Percentiles rank a stretch among this genome's conserved stretches.
These are phyloP conservation scores for Trichonephila inaurata DNA, from an alignment of 1,140 invertebrate genomes.

Conservation along the genomic window DNA sequence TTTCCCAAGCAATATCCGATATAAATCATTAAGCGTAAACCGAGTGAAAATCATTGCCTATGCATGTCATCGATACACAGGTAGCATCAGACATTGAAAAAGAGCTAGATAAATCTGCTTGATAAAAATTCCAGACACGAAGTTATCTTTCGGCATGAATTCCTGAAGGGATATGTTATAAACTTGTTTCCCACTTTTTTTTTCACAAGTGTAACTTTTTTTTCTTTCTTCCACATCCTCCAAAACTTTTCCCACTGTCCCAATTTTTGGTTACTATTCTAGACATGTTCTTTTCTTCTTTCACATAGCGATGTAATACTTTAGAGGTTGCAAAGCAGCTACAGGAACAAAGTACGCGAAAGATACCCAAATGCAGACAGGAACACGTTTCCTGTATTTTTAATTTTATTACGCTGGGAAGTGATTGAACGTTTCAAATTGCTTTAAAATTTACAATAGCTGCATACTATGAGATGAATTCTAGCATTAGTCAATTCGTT, in stretches of 20 bases:
- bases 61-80: not conserved
- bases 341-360: too few relatives aligned
- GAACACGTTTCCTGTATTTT: too few relatives aligned
- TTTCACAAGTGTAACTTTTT: not conserved
- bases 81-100: not conserved
- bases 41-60: not conserved
- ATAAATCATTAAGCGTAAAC: not conserved
- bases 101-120: not conserved
- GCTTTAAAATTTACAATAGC: too few relatives aligned
- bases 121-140: not conserved
- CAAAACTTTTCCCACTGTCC: slow-evolving; percentile 45
- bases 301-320: not conserved
- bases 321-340: too few relatives aligned
- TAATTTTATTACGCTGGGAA: too few relatives aligned
- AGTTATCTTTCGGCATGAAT: slow-evolving; percentile 17
- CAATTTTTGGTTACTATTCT: slow-evolving; percentile 40
- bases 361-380: too few relatives aligned
- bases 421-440: too few relatives aligned
- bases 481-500: too few relatives aligned
- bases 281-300: slow-evolving; percentile 4
- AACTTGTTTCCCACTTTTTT: slow-evolving; percentile 33
- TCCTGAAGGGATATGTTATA: not conserved
- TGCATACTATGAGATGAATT: too few relatives aligned
- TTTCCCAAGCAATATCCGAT: too few relatives aligned
- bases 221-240: not conserved